phyloP scores from a whole-genome alignment of 1,140 invertebrate species.

The Cardiocondyla obscurior region DNA sequence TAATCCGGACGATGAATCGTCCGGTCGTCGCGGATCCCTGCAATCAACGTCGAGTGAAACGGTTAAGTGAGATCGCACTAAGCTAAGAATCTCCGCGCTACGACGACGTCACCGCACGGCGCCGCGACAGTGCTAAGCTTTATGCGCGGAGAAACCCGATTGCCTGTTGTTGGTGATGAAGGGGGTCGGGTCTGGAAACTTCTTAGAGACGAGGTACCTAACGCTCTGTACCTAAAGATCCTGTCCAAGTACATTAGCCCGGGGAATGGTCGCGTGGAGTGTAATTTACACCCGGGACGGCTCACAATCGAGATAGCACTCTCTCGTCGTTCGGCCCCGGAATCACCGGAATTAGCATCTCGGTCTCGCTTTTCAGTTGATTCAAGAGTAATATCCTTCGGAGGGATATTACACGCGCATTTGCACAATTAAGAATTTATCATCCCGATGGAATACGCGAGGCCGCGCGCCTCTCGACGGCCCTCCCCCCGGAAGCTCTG shows the following conservation, averaged over 20 bases:
- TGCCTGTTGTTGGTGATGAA: slow-evolving; percentile 50
- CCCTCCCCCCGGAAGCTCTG: no score
- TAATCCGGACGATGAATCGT: not conserved
- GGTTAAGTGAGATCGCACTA: slow-evolving; percentile 27
- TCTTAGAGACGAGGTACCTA: slow-evolving; percentile 36
- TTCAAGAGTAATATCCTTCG: slow-evolving; percentile 7
- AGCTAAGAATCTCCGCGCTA: slow-evolving; percentile 13
- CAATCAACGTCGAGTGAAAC: not conserved
- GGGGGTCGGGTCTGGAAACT: slow-evolving; percentile 45
- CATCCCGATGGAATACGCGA: not conserved
- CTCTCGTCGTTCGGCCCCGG: slow-evolving; percentile 15
- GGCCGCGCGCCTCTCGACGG: not conserved
- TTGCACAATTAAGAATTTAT: slow-evolving; percentile 9
- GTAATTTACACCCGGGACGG: slow-evolving; percentile 50
- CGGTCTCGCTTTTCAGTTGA: slow-evolving; percentile 38
- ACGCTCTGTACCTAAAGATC: slow-evolving; percentile 32
- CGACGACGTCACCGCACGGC: not conserved
- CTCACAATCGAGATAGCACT: slow-evolving; percentile 36
- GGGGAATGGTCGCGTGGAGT: slow-evolving; percentile 29
- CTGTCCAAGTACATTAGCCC: slow-evolving; percentile 50
- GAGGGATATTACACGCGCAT: slow-evolving; percentile 3
- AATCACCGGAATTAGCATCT: slow-evolving; percentile 47
- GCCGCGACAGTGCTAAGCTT: not conserved
- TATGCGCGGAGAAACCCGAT: slow-evolving; percentile 33
- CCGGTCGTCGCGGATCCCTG: not conserved